Evolutionary conservation across 2,797 vertebrate species (phyloP).

Genomic region (Spea hammondii): DNA sequence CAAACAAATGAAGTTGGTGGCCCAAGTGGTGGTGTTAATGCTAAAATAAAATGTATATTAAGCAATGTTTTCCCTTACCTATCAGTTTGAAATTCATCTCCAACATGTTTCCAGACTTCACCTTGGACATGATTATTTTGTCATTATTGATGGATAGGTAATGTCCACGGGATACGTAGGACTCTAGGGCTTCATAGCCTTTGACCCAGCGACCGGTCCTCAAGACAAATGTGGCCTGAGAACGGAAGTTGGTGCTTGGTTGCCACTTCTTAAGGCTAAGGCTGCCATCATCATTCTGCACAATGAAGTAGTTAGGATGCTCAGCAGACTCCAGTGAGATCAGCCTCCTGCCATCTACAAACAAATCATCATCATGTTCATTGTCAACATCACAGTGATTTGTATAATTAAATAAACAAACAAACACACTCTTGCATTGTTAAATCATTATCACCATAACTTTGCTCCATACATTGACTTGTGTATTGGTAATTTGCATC

Average conservation of each 20-base stretch:
- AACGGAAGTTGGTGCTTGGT: constrained; percentile 33
- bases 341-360: constrained; percentile 41
- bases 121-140: constrained; percentile 23
- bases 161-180: constrained; percentile 23
- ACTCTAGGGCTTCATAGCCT: constrained; percentile 32
- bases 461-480: too few relatives aligned
- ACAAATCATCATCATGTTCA: background rate
- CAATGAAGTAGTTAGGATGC: constrained; percentile 46
- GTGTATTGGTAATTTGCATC: background rate
- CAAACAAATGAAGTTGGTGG: too few relatives aligned
- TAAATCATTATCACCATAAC: too few relatives aligned
- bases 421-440: too few relatives aligned
- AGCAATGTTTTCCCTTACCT: constrained; percentile 20
- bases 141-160: constrained; percentile 26
- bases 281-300: constrained; percentile 32
- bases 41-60: background rate
- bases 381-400: background rate
- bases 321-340: constrained; percentile 44
- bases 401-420: too few relatives aligned
- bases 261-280: constrained; percentile 45
- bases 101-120: constrained; percentile 29
- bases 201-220: constrained; percentile 31
- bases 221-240: constrained; percentile 37
- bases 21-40: too few relatives aligned
- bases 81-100: constrained; percentile 41